Evolutionary conservation across 2,113 vertebrate genomes (phyloP).

Genomic region (Callocephalon fimbriatum): DNA sequence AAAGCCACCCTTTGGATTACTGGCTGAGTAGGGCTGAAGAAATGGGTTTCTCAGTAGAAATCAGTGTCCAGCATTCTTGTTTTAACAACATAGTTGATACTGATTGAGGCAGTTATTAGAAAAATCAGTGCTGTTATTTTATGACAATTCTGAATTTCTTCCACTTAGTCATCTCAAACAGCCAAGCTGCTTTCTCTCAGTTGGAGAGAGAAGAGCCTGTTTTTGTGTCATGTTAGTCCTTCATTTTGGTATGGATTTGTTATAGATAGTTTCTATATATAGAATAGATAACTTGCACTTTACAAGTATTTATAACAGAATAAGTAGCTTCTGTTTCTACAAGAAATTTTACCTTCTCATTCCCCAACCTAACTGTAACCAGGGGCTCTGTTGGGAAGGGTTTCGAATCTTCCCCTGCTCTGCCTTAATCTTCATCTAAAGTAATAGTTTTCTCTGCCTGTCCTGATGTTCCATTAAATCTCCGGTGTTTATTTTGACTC

Average conservation of each 20-base stretch:
- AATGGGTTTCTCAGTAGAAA: background rate
- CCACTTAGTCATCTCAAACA: background rate
- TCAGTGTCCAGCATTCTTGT: background rate
- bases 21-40: background rate
- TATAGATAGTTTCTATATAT: too few relatives aligned
- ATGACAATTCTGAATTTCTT: background rate
- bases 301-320: too few relatives aligned
- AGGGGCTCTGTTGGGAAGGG: too few relatives aligned
- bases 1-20: background rate
- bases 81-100: background rate
- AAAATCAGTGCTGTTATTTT: background rate
- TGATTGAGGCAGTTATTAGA: background rate
- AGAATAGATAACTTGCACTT: too few relatives aligned
- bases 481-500: too few relatives aligned
- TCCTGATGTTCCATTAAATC: too few relatives aligned
- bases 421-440: too few relatives aligned
- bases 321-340: too few relatives aligned
- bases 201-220: background rate
- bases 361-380: too few relatives aligned
- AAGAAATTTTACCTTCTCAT: too few relatives aligned
- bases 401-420: too few relatives aligned
- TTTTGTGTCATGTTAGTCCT: background rate
- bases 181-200: background rate
- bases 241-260: background rate
- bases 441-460: too few relatives aligned